Evolutionary conservation across 1,140 invertebrate species (phyloP), one percentile per base, ranked within the genome.

Genomic region (Brachionus angularis): DNA sequence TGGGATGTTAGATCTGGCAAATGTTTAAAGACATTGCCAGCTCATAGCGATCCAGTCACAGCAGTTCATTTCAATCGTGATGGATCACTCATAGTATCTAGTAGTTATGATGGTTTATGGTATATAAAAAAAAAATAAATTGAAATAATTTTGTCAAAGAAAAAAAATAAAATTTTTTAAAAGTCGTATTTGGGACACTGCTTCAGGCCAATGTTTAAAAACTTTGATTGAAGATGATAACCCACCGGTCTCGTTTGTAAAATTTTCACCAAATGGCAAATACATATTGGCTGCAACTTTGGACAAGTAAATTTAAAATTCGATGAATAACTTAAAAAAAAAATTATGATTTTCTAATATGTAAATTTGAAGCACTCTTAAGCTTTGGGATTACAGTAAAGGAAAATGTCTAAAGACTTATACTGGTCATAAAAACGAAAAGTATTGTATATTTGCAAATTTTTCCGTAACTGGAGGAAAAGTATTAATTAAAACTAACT

Each of bases 401-500:
- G 85, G 85, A 74, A 86, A 86, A 80, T 96, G 93, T 82, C 83
- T 99, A 16, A 98, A 98, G 84, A 96, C 92, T 0, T 99, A 99
- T 76, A 91, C 89, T 0, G 95, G 95, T 1, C 96, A 99, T 80
- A 91, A 90, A 80, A 99, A 99, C 84, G 93, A 98, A 83, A 98
- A 98, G 81, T 99, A 98, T 82, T 98, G 96, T 80, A 96, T 99
- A 80, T 98, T 98, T 84, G 95, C 96, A 23, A 99, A 98, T 83
- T 99, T 99, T 81, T 98, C 95, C 58, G 94, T 98, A 3, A 99
- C 96, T 47, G 96, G 96, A 72, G 96, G 95, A 80, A 98, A 98
- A 86, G 91, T 92, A 81, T 80, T 78, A 74, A 27, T 75, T 77
- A 71, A 50, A 71, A 73, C 39, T 53, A 3, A 49, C 18, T 49